These are phyloP conservation scores for Drosophila borborema DNA, from an alignment of 2,888 invertebrate species.

Conservation along the genomic window DNA sequence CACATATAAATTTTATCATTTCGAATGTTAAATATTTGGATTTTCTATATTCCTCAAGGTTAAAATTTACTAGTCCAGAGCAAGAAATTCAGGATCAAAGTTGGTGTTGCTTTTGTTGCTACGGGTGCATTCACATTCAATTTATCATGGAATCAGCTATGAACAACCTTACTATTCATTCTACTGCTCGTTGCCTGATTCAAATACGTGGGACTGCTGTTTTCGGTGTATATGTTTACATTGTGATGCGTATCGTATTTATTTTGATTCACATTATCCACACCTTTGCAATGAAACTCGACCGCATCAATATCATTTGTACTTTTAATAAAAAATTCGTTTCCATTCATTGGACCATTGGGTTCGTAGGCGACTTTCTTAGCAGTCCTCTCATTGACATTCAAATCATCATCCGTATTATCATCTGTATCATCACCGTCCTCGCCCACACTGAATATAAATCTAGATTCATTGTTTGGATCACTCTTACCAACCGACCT, in stretches of 20 bases:
- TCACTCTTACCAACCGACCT: constrained; percentile 63
- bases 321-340: constrained; percentile 73
- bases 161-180: constrained; percentile 38
- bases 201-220: constrained; percentile 29
- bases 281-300: constrained; percentile 65
- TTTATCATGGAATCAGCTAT: constrained; percentile 61
- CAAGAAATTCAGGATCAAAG: constrained; percentile 77
- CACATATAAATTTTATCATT: constrained; percentile 79
- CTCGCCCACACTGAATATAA: constrained; percentile 68
- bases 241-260: constrained; percentile 27
- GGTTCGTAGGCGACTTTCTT: constrained; percentile 57
- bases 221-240: constrained; percentile 25
- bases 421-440: constrained; percentile 70
- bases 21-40: constrained; percentile 75
- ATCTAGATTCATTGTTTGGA: constrained; percentile 68
- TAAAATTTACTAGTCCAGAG: constrained; percentile 78
- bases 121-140: constrained; percentile 48
- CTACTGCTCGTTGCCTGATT: constrained; percentile 18
- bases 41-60: constrained; percentile 74
- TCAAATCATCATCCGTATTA: constrained; percentile 56
- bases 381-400: constrained; percentile 19
- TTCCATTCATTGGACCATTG: constrained; percentile 57
- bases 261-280: constrained; percentile 13
- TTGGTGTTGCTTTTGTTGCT: constrained; percentile 41
- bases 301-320: constrained; percentile 78